phyloP scores from a whole-genome alignment of 2,888 invertebrate genomes.

The Pardosa pseudoannulata region DNA sequence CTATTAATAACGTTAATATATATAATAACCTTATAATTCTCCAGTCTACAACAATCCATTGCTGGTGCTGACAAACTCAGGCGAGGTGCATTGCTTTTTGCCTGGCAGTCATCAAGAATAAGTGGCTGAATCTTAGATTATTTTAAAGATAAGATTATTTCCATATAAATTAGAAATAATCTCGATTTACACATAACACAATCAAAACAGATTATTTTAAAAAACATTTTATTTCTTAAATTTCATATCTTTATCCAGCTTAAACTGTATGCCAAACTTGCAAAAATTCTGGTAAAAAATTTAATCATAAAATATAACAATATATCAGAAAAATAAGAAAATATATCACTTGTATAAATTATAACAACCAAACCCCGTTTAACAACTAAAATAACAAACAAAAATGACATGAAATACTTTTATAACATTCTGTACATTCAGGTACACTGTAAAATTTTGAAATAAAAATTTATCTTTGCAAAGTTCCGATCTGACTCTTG shows the following conservation, averaged over 20 bases:
- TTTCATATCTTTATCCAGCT: slow-evolving; percentile 10
- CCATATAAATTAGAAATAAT: no score
- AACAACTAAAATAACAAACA: background rate
- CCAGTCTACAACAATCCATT: no score
- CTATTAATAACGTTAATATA: no score
- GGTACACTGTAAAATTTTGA: background rate
- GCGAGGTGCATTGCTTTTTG: no score
- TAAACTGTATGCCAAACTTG: slow-evolving; percentile 9
- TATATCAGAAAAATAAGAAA: slow-evolving; percentile 9
- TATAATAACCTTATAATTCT: no score
- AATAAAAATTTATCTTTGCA: background rate
- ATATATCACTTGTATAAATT: background rate
- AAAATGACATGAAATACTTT: background rate
- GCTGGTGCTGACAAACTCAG: no score
- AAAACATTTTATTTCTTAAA: slow-evolving; percentile 9
- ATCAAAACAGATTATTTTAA: background rate
- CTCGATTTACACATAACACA: no score
- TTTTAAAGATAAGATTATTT: no score
- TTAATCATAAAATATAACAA: background rate
- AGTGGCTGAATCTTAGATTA: no score
- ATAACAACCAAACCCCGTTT: background rate
- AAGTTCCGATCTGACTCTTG: no score
- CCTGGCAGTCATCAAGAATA: no score
- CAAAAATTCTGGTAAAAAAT: slow-evolving; percentile 18
- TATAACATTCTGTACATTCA: background rate